Percentiles rank a stretch among this genome's conserved stretches.
These are phyloP conservation scores for Vanessa atalanta DNA, from an alignment of 1,140 invertebrate genomes.

Conservation along the genomic window DNA sequence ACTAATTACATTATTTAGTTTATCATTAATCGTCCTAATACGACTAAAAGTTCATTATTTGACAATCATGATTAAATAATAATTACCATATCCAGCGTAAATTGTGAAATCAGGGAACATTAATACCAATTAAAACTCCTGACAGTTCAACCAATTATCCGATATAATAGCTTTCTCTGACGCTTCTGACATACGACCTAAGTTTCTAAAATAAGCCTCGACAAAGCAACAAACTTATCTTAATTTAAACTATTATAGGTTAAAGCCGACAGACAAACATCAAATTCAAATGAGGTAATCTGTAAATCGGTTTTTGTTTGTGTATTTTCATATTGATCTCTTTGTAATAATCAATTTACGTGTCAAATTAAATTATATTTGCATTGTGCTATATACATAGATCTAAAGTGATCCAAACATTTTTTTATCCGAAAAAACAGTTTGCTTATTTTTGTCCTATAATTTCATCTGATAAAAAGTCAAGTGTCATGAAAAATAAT, in stretches of 20 bases:
- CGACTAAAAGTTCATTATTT: no score
- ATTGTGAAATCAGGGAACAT: constrained; percentile 6
- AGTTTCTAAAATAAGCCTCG: constrained; percentile 3
- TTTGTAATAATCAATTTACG: no score
- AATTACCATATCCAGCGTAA: background rate
- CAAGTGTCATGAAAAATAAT: no score
- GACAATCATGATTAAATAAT: no score
- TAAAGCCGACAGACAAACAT: background rate
- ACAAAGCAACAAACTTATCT: background rate
- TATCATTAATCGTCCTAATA: no score
- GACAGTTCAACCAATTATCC: constrained; percentile 12
- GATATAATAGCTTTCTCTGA: constrained; percentile 6
- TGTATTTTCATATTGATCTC: background rate
- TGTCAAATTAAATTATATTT: no score
- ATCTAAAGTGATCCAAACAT: no score
- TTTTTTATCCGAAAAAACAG: no score
- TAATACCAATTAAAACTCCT: constrained; percentile 18
- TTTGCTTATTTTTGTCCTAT: no score
- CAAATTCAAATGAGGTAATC: background rate
- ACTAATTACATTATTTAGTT: no score
- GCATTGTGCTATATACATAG: no score
- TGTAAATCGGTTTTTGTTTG: background rate
- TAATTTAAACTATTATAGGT: background rate
- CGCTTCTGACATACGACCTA: constrained; percentile 1
- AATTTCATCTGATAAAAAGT: no score